Evolutionary conservation across 2,797 vertebrate genomes (phyloP).

Genomic region (Eulemur albifrons): DNA sequence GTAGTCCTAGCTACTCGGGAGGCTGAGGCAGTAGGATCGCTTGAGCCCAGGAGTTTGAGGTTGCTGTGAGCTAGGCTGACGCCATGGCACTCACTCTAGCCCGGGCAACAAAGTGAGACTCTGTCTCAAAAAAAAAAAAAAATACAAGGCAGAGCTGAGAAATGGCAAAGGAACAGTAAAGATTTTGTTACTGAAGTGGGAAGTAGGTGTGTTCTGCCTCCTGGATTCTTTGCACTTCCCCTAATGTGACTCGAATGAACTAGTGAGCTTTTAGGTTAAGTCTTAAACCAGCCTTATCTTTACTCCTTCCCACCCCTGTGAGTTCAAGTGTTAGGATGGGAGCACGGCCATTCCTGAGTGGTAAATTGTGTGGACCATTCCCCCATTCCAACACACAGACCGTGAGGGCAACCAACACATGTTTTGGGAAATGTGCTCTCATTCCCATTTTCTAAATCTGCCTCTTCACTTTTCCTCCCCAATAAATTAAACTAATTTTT

Average conservation of each 20-base stretch:
- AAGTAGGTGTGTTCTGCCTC: neutral
- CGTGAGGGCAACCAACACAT: neutral
- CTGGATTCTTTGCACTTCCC: neutral
- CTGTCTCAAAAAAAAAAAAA: too few species aligned
- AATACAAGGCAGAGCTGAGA: neutral
- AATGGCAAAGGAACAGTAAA: neutral
- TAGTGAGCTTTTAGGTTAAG: neutral
- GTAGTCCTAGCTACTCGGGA: too few species aligned
- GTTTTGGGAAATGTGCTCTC: neutral
- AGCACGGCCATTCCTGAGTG: neutral
- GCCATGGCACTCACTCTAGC: too few species aligned
- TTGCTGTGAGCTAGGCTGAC: too few species aligned
- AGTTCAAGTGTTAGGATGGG: neutral
- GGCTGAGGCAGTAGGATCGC: too few species aligned
- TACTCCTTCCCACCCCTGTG: neutral
- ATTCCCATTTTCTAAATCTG: neutral
- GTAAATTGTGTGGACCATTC: too few species aligned
- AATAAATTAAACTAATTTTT: neutral
- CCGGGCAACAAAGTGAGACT: too few species aligned
- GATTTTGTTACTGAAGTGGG: neutral
- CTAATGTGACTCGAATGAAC: neutral
- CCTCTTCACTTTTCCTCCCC: neutral
- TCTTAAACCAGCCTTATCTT: neutral
- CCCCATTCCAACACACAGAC: neutral
- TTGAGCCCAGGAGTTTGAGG: too few species aligned